Evolutionary conservation across 2,797 vertebrate species (phyloP).

Genomic region (Astyanax mexicanus): DNA sequence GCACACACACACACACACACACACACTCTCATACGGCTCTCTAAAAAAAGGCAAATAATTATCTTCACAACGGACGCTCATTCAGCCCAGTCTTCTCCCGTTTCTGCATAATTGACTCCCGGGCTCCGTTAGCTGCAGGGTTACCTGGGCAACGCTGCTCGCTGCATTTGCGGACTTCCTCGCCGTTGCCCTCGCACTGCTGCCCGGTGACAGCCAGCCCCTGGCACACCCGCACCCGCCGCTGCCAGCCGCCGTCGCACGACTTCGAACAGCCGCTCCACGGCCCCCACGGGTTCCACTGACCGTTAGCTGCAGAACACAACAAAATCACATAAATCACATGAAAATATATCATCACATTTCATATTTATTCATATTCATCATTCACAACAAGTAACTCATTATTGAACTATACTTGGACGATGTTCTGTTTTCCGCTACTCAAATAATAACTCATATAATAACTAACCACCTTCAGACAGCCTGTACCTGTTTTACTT

Average conservation of each 20-base stretch:
- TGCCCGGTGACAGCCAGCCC: constrained; percentile 88
- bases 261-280: constrained; percentile 98
- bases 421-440: too few relatives aligned
- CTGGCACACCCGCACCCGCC: constrained; percentile 90
- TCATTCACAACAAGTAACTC: too few relatives aligned
- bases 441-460: too few relatives aligned
- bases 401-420: too few relatives aligned
- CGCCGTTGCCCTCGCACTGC: constrained; percentile 90
- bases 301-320: constrained; percentile 88
- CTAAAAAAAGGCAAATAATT: constrained; percentile 56
- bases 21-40: constrained; percentile 48
- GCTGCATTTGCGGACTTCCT: constrained; percentile 94
- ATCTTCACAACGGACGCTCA: constrained; percentile 55
- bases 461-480: too few relatives aligned
- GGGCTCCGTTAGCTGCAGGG: constrained; percentile 51
- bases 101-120: constrained; percentile 53
- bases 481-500: too few relatives aligned
- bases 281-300: constrained; percentile 98
- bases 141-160: constrained; percentile 97
- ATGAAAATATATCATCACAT: too few relatives aligned
- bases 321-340: too few relatives aligned
- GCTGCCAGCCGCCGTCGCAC: constrained; percentile 96
- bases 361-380: too few relatives aligned
- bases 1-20: too few relatives aligned
- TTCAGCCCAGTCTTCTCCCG: constrained; percentile 36